Evolutionary conservation across 92 coral and sea anemone genomes (phyloP), one percentile per base, ranked within the genome.

Genomic region (Palythoa grandis): DNA sequence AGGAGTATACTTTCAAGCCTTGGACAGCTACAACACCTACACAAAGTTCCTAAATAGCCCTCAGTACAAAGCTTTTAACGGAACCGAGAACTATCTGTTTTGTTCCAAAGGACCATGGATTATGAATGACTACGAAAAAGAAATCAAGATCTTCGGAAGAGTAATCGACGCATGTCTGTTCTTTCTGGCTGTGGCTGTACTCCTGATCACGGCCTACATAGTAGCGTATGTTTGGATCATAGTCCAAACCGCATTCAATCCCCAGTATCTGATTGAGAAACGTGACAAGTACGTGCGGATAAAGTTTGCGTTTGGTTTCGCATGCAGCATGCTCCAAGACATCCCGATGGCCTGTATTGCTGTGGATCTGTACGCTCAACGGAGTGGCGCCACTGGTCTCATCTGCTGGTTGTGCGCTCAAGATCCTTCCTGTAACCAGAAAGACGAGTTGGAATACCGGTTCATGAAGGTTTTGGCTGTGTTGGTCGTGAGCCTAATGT

Each of bases 91-190:
- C 65, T 77, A 89, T 50, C 68, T 88, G 1, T 74, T 68, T 56
- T 94, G 97, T 61, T 94, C 97, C 22, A 90, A 84, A 57, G 97
- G 95, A 9, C 93, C 97, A 17, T 94, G 97, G 97, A 60, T 84
- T 38, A 66, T 74, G n/a, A 76, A 73, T 53, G 97, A 94, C 63
- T 90, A 58, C 68, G 68, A 83, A 40, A 88, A 85, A 39, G 91
- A 86, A 83, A 71, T 94, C 69, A 86, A 88, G 65, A 84, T 88
- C 72, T 94, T 90, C 82, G 95, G 91, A 25, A 84, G 86, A 70
- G 86, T 86, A 15, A 75, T 90, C 74, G 78, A 82, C 24, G 91
- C 91, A 24, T 87, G 90, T 50, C 68, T 86, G 89, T 82, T 94
- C 79, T 94, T 94, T 77, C 82, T 88, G 11, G 86, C 95, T 3